Evolutionary conservation across 2,888 invertebrate species (phyloP).

Genomic region (Drosophila stalkeri): DNA sequence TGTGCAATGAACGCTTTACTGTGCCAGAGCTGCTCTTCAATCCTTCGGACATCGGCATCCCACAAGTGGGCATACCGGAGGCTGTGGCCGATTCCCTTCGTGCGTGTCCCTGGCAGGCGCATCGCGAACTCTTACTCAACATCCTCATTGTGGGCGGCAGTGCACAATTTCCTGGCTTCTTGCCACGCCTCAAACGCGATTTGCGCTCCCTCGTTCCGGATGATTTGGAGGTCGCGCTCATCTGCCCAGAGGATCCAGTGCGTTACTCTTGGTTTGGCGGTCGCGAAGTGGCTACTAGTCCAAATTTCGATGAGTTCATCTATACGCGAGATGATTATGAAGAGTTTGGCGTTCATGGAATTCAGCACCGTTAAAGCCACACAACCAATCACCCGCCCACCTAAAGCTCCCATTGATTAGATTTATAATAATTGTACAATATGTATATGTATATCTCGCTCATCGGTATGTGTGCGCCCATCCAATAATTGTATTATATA

Average conservation of each 20-base stretch:
- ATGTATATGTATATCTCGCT: background rate
- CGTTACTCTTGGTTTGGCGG: constrained; percentile 97
- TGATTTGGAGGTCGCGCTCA: constrained; percentile 91
- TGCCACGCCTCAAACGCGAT: constrained; percentile 91
- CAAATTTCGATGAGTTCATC: constrained; percentile 89
- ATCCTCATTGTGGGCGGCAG: constrained; percentile 94
- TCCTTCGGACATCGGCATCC: constrained; percentile 97
- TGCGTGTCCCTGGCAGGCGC: constrained; percentile 90
- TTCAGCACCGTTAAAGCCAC: constrained; percentile 53
- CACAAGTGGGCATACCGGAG: constrained; percentile 95
- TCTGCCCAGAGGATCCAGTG: constrained; percentile 89
- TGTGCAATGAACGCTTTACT: constrained; percentile 97
- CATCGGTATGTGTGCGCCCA: background rate
- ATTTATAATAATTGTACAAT: constrained; percentile 8
- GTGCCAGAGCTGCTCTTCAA: constrained; percentile 97
- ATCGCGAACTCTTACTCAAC: constrained; percentile 92
- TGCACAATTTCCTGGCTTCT: constrained; percentile 92
- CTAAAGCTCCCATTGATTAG: constrained; percentile 16
- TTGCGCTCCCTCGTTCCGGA: constrained; percentile 92
- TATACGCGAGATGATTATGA: constrained; percentile 95
- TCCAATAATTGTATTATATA: background rate
- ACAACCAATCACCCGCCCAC: background rate
- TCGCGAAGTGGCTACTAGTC: constrained; percentile 89
- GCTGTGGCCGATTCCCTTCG: constrained; percentile 92
- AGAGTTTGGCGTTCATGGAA: constrained; percentile 89